Conservation (phyloP, 2,797 vertebrate genomes). For the Helicolenus hilgendorfi region DNA sequence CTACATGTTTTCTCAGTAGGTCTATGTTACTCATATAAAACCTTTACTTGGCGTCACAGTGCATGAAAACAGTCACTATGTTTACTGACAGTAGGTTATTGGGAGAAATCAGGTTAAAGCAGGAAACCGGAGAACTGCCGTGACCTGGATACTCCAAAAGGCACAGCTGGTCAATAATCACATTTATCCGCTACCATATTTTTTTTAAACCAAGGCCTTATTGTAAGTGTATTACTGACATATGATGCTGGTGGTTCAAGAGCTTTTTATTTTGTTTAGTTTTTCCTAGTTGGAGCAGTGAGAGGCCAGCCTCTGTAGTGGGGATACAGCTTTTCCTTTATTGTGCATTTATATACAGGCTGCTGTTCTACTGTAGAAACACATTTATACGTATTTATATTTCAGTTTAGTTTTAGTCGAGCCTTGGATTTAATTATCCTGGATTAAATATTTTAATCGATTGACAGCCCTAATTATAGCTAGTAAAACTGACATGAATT, state of each 20-base stretch:
- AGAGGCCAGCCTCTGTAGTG: neutral
- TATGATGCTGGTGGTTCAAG: neutral
- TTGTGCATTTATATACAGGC: neutral
- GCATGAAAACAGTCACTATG: neutral
- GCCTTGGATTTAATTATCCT: neutral
- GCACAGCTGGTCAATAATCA: neutral
- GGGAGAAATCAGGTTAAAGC: conserved; percentile 11
- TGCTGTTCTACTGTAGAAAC: neutral
- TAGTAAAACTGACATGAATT: too few species aligned
- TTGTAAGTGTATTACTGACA: neutral
- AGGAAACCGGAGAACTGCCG: conserved; percentile 6
- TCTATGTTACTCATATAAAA: neutral
- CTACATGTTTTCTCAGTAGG: neutral
- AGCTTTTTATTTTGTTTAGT: neutral
- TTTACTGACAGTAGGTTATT: neutral
- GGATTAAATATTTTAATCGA: too few species aligned
- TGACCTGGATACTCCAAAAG: neutral
- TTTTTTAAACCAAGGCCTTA: neutral
- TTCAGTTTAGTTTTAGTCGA: neutral
- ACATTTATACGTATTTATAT: neutral
- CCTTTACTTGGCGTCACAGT: neutral
- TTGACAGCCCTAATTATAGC: too few species aligned
- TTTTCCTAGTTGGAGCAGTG: neutral
- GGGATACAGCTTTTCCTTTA: neutral
- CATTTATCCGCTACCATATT: neutral